Evolutionary conservation across 2,797 vertebrate species (phyloP).

Genomic region (Choloepus didactylus): DNA sequence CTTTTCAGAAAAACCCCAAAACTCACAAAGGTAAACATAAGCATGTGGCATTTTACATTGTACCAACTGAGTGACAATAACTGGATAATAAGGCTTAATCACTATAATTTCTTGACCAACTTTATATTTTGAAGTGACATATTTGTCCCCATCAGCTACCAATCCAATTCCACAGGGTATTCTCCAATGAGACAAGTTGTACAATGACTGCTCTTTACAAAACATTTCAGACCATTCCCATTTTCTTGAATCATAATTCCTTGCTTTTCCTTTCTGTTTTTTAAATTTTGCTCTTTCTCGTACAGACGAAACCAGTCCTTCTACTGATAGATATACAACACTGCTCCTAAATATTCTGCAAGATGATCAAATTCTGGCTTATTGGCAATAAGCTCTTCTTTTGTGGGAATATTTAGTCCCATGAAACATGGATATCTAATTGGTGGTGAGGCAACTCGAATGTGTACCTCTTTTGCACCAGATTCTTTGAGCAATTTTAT

Average conservation of each 20-base stretch:
- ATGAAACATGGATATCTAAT: no score
- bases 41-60: no score
- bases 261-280: conserved; percentile 79
- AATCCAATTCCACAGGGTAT: conserved; percentile 97
- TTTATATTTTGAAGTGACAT: neutral
- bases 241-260: no score
- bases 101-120: conserved; percentile 9
- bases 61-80: conserved; percentile 63
- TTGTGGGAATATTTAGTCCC: conserved; percentile 99
- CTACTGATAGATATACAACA: conserved; percentile 96
- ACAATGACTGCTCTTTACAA: no score
- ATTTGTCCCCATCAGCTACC: conserved; percentile 84
- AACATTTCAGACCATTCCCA: no score
- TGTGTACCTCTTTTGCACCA: no score
- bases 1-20: conserved; percentile 72
- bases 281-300: conserved; percentile 91
- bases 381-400: conserved; percentile 99
- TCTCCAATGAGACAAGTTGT: conserved; percentile 97
- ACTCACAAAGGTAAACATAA: conserved; percentile 61
- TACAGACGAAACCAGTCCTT: conserved; percentile 96
- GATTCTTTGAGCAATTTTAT: no score
- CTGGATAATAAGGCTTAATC: conserved; percentile 53
- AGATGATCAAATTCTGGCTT: conserved; percentile 96
- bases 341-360: conserved; percentile 97
- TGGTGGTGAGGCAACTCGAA: no score